Evolutionary conservation across 2,888 invertebrate species (phyloP).

Genomic region (Lumbricus terrestris): DNA sequence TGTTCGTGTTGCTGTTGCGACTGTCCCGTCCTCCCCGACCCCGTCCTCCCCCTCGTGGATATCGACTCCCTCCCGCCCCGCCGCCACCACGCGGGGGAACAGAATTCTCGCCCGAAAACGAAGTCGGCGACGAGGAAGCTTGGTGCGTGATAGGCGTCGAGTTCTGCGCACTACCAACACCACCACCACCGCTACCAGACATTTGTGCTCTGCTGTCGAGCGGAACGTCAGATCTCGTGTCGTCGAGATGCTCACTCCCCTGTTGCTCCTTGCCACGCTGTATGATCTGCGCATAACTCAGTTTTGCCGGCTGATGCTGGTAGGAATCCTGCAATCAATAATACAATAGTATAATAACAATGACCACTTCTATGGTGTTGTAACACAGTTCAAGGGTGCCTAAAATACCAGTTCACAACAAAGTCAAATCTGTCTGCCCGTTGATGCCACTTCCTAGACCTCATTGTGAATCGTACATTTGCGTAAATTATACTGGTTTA

Average conservation of each 20-base stretch:
- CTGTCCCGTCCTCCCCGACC: constrained; percentile 5
- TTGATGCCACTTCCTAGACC: too few relatives aligned
- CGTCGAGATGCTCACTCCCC: not conserved
- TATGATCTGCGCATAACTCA: constrained; percentile 13
- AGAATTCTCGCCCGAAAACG: not conserved
- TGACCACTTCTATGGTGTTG: too few relatives aligned
- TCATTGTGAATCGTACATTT: not conserved
- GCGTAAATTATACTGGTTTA: not conserved
- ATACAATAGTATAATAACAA: not conserved
- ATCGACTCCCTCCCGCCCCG: not conserved
- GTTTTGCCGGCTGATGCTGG: constrained; percentile 7
- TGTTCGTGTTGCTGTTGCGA: constrained; percentile 5
- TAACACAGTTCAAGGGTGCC: too few relatives aligned
- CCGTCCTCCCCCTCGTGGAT: not conserved
- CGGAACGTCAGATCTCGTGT: not conserved
- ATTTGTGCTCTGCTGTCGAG: not conserved
- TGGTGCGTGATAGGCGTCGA: not conserved
- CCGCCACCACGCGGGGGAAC: not conserved
- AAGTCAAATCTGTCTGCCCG: too few relatives aligned
- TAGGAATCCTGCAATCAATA: not conserved
- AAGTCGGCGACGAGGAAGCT: not conserved
- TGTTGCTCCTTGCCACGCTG: not conserved
- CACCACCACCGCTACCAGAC: not conserved
- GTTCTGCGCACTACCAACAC: not conserved
- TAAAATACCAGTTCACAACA: too few relatives aligned